phyloP scores from a whole-genome alignment of 2,888 invertebrate genomes.

The Cyaniris semiargus region DNA sequence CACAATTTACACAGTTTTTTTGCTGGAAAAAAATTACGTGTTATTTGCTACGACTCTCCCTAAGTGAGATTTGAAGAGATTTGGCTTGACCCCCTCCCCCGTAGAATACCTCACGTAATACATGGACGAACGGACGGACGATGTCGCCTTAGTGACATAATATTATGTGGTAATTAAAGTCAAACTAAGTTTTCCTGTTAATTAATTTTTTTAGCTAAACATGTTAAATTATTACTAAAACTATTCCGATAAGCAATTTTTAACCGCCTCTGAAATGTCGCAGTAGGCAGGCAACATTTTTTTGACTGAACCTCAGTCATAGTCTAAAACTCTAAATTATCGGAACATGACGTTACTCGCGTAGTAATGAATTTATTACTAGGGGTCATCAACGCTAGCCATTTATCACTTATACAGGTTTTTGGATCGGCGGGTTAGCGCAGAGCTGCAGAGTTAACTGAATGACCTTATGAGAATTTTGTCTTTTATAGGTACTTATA shows the following conservation, averaged over 20 bases:
- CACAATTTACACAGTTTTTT: no score
- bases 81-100: no score
- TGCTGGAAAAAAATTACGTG: no score
- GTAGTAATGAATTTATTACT: conserved; percentile 18
- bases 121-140: no score
- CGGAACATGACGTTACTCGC: neutral
- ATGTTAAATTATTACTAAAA: neutral
- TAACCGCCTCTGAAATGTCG: neutral
- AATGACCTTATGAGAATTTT: conserved; percentile 8
- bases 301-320: neutral
- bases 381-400: conserved; percentile 14
- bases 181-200: neutral
- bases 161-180: neutral
- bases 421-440: neutral
- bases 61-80: no score
- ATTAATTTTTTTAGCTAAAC: neutral
- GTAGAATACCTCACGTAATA: no score
- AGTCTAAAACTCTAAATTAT: conserved; percentile 23
- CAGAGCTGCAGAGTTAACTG: conserved; percentile 17
- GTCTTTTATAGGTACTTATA: neutral
- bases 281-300: neutral
- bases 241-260: neutral
- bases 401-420: conserved; percentile 20
- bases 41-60: no score
- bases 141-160: neutral